phyloP scores from a whole-genome alignment of 1,140 invertebrate genomes.

The Himalopsyche phryganea region DNA sequence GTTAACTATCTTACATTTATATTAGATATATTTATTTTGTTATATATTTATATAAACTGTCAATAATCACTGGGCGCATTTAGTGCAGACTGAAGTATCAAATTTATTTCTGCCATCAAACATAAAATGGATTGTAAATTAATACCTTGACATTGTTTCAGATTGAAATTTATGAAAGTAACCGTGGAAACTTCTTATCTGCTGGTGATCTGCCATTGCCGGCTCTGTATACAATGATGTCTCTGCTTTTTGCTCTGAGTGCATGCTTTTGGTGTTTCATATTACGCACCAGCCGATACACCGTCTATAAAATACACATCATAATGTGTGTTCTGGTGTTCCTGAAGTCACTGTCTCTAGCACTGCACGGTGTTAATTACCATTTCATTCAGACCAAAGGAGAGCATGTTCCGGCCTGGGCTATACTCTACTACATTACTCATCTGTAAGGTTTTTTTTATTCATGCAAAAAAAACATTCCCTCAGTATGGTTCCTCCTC shows the following conservation, averaged over 20 bases:
- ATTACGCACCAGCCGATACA: constrained; percentile 77
- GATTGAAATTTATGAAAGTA: constrained; percentile 83
- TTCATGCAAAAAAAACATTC: too few species aligned
- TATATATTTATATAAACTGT: too few species aligned
- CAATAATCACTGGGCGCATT: too few species aligned
- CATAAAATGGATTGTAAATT: too few species aligned
- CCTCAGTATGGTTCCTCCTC: too few species aligned
- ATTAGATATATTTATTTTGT: too few species aligned
- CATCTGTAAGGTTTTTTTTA: constrained; percentile 71
- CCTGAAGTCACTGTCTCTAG: constrained; percentile 85
- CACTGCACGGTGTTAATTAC: constrained; percentile 96
- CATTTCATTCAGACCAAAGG: constrained; percentile 94
- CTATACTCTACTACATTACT: constrained; percentile 93
- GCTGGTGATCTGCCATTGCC: constrained; percentile 96
- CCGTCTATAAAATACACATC: constrained; percentile 95
- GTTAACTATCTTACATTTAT: too few species aligned
- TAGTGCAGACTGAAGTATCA: too few species aligned
- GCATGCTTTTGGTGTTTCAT: constrained; percentile 91
- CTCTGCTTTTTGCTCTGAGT: constrained; percentile 83
- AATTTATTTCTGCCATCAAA: too few species aligned
- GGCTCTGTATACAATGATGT: constrained; percentile 87
- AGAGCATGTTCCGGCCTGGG: constrained; percentile 94
- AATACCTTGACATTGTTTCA: constrained; percentile 44
- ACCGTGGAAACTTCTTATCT: constrained; percentile 87
- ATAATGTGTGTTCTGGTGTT: constrained; percentile 94